Base-by-base conservation (phyloP, 2,888 invertebrate genomes). In the Cephus pygmeus region DNA sequence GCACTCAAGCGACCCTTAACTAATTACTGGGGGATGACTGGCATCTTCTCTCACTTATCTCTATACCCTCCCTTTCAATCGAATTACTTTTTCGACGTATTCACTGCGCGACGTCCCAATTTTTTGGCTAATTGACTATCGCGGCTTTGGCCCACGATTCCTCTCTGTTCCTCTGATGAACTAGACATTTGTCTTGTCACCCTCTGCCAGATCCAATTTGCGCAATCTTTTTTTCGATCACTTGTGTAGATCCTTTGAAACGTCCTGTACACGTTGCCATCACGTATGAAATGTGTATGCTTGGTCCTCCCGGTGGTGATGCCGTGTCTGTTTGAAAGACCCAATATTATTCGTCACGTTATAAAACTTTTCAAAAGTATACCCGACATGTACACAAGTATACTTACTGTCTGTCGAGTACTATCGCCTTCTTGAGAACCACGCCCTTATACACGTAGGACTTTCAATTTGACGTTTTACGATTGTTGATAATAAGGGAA, bases 401-500 rank as follows among this genome's bases (percentile, higher is more conserved):
- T 56, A 56, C 56, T 56, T 56, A 56, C 56, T 23, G 56, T 23
- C 23, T 56, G 56, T 9, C 23, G 23, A 56, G 56, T 23, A 23
- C 56, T 56, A 23, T 56, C 56, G 56, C 56, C 31, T 71, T 34
- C 71, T 71, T 34, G 71, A 31, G 71, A 75, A 69, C 81, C 80
- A 78, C 73, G 68, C 81, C 75, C 79, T 81, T 76, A 77, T 81
- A 84, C 82, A 81, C 80, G 83, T 84, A 84, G 87, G 88, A 90
- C 90, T 90, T 90, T 90, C 90, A 90, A 90, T 91, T 90, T 90
- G 87, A 89, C 87, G 89, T 91, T 91, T 91, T 91, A 91, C 91
- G 91, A 91, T 90, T 91, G 91, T 91, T 91, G 91, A 91, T 91
- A 91, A 91, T 90, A 91, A 89, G 88, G 86, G 87, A 85, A 85